A percentile compares a stretch with the other conserved stretches of the same genome.
Conservation (phyloP, 2,113 vertebrate species). For the Procapra przewalskii region DNA sequence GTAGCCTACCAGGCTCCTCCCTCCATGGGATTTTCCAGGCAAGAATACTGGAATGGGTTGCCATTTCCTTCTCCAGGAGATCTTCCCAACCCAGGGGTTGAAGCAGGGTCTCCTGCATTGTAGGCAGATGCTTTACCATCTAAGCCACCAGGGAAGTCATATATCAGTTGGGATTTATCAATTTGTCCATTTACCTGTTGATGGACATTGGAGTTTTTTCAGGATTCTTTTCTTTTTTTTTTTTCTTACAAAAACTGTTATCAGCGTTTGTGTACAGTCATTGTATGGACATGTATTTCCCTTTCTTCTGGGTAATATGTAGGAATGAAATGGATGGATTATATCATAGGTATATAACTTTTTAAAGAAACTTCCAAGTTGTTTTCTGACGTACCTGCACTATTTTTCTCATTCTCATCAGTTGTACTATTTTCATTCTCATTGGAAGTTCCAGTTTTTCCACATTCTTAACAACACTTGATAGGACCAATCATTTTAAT, state of each 20-base stretch:
- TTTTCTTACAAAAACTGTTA: background rate
- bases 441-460: background rate
- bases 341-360: background rate
- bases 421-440: background rate
- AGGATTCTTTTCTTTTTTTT: background rate
- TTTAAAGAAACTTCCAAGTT: background rate
- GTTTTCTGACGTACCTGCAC: background rate
- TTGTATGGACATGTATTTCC: background rate
- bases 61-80: background rate
- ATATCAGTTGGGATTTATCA: background rate
- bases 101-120: background rate
- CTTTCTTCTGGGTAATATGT: background rate
- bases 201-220: background rate
- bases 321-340: background rate
- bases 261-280: background rate
- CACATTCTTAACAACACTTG: background rate
- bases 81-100: background rate
- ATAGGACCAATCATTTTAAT: background rate
- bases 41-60: background rate
- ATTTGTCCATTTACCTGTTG: background rate
- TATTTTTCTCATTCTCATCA: background rate
- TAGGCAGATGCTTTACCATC: background rate
- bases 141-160: background rate
- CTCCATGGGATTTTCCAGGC: too few relatives aligned
- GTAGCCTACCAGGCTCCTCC: background rate